Base-by-base conservation (phyloP, 2,113 vertebrate genomes). In the Notothenia rossii region DNA sequence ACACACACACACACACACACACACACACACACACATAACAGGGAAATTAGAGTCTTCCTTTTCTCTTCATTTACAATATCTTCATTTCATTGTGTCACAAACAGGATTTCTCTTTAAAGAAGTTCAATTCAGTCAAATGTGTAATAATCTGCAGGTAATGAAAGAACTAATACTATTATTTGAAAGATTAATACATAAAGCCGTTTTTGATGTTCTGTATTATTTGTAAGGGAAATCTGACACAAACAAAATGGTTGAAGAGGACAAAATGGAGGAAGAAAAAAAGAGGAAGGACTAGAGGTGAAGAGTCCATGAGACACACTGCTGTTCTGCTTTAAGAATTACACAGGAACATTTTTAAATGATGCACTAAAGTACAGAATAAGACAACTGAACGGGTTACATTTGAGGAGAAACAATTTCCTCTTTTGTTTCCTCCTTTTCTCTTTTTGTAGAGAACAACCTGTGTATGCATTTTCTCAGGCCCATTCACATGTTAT, bases 241-340 rank as follows among this genome's bases (percentile, higher is more conserved):
- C n/a, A 33, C 48, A 36, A 64, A 65, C 62, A 76, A 60, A 64
- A 72, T 72, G 68, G 68, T 18, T 65, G 68, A 65, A 43, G 43
- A 50, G 14, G 18, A 49, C 63, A 50, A 79, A 68, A 77, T 76
- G 77, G 77, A 84, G 49, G 72, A 73, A 73, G 58, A 59, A 51
- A 29, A 13, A 59, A 53, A 25, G 18, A 59, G 43, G 51, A 83
- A 56, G 36, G 18, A 66, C 13, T 18, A 11, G 6, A 48, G 18
- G 4, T 9, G 1, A 58, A 36, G 50, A n/a, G 43, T 6, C 1
- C 25, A 72, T 54, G 5, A 51, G 33, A 58, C 53, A 56, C 65
- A 70, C 8, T 46, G 64, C 25, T 63, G 4, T 36, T 33, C 22
- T 67, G 22, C 36, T 73, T 15, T 15, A 10, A n/a, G 11, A 14